Evolutionary conservation across 2,113 vertebrate genomes (phyloP), one percentile per base, ranked within the genome.

Genomic region (Gymnorhina tibicen): DNA sequence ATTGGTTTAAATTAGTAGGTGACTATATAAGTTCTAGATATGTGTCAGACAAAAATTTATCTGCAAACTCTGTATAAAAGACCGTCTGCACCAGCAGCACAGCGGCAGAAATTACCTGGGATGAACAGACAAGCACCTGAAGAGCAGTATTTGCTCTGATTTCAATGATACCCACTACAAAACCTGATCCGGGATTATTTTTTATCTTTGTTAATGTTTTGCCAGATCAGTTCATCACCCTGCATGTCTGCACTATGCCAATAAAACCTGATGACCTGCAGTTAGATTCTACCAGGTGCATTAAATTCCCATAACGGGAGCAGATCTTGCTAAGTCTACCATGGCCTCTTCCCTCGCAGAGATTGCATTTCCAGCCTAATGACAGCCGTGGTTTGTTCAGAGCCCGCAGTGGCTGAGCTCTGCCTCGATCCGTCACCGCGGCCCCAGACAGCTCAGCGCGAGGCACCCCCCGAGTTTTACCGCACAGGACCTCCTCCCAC

Each of bases 261-360:
- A 94, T 97, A 97, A 97, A 97, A 96, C 72, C 96, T 84, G 96
- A 90, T 97, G 95, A 93, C 95, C 95, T 96, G 95, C 97, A 96
- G 85, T 97, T 96, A 91, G 91, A 94, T 91, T 74, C 96, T 37
- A 90, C 94, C 96, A 96, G 95, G 96, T 93, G 95, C 96, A 97
- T 97, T 97, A 94, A 97, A 97, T 96, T 88, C 97, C 97, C 97
- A 94, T 79, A 87, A 96, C 81, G 1, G 21, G 90, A 96, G 72
- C 96, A 62, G 96, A 69, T 87, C 93, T 89, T 63, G 95, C 96
- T 62, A 70, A 96, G 85, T 17, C 96, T 97, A 84, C 91, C 96
- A 79, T 70, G 87, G 94, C 97, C 93, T 30, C 37, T 91, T 56
- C 94, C 84, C 83, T 24, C 5, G 67, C 95, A 52, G 87, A 89